Base-by-base conservation (phyloP, 2,113 vertebrate genomes). In the Campylorhamphus procurvoides region DNA sequence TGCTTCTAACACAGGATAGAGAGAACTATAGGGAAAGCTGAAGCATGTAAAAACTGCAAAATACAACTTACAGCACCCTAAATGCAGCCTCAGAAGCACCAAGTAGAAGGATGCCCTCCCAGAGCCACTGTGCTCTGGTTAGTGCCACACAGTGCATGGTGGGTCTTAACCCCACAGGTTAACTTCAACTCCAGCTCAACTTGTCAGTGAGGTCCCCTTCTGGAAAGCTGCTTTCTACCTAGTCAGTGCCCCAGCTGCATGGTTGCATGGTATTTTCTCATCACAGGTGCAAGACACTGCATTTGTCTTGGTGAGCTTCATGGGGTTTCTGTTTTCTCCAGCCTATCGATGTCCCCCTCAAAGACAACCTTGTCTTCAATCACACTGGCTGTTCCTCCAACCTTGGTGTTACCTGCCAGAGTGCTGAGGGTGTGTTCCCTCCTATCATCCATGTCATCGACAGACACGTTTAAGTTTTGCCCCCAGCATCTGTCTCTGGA, bases 31-130 rank as follows among this genome's bases (percentile, higher is more conserved):
- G 8, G 6, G 35, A 52, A 81, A 69, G 14, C 8, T 55, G 67
- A 88, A 90, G 18, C 27, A 71, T 66, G 44, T 19, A 23, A 83
- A 82, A 83, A 6, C 19, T 79, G 24, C 28, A 33, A 76, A 86
- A 31, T 3, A 50, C 25, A 40, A 31, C 6, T 46, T 14, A 18
- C 0, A 0, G 14, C 35, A 27, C 19, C 22, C 18, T 35, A 81
- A 23, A 14, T 7, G 20, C 24, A 81, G 31, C 39, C n/a, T 64
- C 33, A n/a, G 63, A 62, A 67, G 59, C 29, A 13, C 33, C 4
- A 14, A 64, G 53, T 23, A 28, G 31, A 67, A 68, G 64, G 44
- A 46, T 60, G 18, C 7, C 7, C 8, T 73, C 22, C 39, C 39
- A 73, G 22, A 29, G 42, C 2, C 24, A 12, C 8, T 53, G 7